Evolutionary conservation across 2,888 invertebrate genomes (phyloP), one percentile per base, ranked within the genome.

Genomic region (Harmothoe impar): DNA sequence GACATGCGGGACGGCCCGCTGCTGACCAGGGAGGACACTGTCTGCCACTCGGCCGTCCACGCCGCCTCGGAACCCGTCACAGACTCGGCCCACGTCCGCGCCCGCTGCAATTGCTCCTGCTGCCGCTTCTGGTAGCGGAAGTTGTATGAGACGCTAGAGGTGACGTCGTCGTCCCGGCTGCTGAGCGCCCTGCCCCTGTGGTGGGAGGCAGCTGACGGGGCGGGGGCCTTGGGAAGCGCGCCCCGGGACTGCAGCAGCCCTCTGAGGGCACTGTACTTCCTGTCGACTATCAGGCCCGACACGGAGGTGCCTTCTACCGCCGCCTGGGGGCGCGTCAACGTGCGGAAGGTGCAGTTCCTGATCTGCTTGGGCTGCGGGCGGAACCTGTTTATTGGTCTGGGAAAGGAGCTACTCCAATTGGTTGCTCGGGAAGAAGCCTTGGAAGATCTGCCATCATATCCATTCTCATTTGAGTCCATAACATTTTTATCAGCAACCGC

Each of bases 1-100:
- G 31, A 17, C 17, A 25, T 54, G 3, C n/a, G 5, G 25, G 86
- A 5, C 3, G 54, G 12, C 77, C 7, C 5, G 7, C 29, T 29
- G 15, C 62, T 29, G 17, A 68, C 68, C 7, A n/a, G 12, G 7
- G 68, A n/a, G 5, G 77, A 62, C 29, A n/a, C 31, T 1, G n/a
- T 77, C 81, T 23, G 81, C 81, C 81, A 81, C 17, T 86, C 86
- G 43, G 3, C 10, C 0, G 25, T 86, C 86, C 86, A 86, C 54
- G 25, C 33, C n/a, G 86, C 51, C 52, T 25, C 29, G 0, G 86
- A 51, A 10, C 84, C 51, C 25, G 35, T 33, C 1, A 20, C 78
- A 43, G 84, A 54, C 33, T 17, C 23, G 3, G 43, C 20, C 81
- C 81, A 81, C 43, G 81, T 81, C 23, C 35, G 33, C 7, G 81